Evolutionary conservation across 2,113 vertebrate genomes (phyloP), one percentile per base, ranked within the genome.

Genomic region (Actenoides lindsayi): DNA sequence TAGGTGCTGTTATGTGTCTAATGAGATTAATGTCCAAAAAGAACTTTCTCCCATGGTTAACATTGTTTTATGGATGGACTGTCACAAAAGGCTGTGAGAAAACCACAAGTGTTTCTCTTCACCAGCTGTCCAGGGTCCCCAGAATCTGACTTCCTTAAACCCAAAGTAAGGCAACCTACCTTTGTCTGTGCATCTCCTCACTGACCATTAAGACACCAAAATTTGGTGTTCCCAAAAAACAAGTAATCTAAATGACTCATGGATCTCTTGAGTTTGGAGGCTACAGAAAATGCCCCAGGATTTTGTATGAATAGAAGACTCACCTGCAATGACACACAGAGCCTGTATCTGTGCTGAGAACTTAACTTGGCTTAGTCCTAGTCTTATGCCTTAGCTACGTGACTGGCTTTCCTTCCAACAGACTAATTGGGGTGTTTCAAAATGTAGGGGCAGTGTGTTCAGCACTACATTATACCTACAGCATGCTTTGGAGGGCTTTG

Each of bases 261-360:
- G 7, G 18, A 54, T 83, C 10, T 59, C 35, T 75, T 59, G 73
- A 81, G 8, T 67, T 70, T 57, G 37, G n/a, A 76, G 44, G 51
- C 46, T 78, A 30, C 37, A 89, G 83, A 77, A 92, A 68, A 48
- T 53, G 37, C 33, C 16, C 23, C n/a, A 51, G 53, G 56, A 73
- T 18, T 86, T 48, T 24, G 24, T 30, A 14, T 19, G 44, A 17
- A 39, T 15, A 53, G n/a, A 42, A 42, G 44, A 62, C 11, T 71
- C 0, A 0, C 12, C 42, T 70, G 25, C 31, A 79, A 28, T 62
- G 62, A 46, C 18, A 27, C 21, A 16, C 8, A 14, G 60, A 67
- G 30, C 54, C 59, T 27, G 1, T 64, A 25, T 57, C 28, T 31
- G 35, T 71, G 51, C 44, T 31, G 69, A 80, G 53, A 89, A 74